Conservation (phyloP, 2,888 invertebrate species). For the Mechanitis mazaeus region DNA sequence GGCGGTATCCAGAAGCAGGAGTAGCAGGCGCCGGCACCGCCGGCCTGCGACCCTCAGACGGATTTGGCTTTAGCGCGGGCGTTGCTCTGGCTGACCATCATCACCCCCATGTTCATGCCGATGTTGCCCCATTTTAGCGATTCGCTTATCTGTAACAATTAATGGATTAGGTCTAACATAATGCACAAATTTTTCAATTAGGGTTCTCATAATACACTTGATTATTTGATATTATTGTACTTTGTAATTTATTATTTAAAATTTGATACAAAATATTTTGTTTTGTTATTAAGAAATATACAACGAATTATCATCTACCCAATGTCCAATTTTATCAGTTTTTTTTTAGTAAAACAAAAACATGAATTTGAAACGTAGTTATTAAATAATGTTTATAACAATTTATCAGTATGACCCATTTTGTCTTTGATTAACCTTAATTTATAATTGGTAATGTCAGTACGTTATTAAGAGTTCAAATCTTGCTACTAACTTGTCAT, state of each 20-base stretch:
- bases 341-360: too few relatives aligned
- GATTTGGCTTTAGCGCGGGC: conserved; percentile 64
- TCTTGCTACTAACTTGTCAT: conserved; percentile 8
- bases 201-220: too few relatives aligned
- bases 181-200: too few relatives aligned
- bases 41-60: conserved; percentile 67
- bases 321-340: too few relatives aligned
- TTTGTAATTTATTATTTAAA: too few relatives aligned
- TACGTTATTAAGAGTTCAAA: conserved; percentile 5
- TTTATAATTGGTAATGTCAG: conserved; percentile 27
- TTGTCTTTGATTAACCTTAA: conserved; percentile 28
- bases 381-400: conserved; percentile 16
- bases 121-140: conserved; percentile 83
- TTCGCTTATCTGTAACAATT: conserved; percentile 81
- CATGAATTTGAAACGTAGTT: too few relatives aligned
- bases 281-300: too few relatives aligned
- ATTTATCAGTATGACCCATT: conserved; percentile 22
- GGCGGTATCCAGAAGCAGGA: conserved; percentile 60
- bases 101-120: conserved; percentile 82
- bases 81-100: conserved; percentile 76
- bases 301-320: too few relatives aligned
- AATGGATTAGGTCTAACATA: conserved; percentile 25
- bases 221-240: too few relatives aligned
- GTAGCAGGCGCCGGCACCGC: conserved; percentile 56
- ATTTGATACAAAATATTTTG: too few relatives aligned